Conservation (phyloP, 2,797 vertebrate species). For the Alectoris magna region DNA sequence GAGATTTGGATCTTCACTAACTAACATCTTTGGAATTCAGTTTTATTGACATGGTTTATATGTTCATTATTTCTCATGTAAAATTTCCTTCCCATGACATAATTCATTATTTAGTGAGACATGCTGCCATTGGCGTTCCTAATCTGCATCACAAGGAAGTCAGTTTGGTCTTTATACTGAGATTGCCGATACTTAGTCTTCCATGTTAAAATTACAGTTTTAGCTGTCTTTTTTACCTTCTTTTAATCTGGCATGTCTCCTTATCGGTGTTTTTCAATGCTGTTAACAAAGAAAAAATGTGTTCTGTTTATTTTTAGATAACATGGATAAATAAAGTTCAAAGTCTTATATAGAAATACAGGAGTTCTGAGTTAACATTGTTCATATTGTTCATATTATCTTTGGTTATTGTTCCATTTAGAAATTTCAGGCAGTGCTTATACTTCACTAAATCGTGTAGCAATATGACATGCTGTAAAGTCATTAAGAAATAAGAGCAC, state of each 20-base stretch:
- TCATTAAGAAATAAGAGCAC: neutral
- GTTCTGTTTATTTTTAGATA: constrained; percentile 1
- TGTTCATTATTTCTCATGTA: neutral
- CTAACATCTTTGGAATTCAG: neutral
- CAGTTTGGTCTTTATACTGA: neutral
- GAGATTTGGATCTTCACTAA: neutral
- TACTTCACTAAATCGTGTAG: neutral
- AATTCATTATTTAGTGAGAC: neutral
- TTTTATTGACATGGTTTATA: neutral
- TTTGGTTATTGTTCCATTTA: neutral
- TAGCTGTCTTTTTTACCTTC: neutral
- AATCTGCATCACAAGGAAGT: neutral
- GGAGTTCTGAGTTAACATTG: neutral
- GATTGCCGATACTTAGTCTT: neutral
- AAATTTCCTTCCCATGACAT: neutral
- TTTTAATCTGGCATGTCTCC: neutral
- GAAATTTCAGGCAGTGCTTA: neutral
- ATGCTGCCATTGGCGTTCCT: neutral
- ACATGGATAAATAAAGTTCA: neutral
- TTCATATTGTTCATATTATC: neutral
- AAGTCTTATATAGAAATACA: neutral
- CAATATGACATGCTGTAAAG: neutral
- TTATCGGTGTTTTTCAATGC: neutral
- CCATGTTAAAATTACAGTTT: neutral
- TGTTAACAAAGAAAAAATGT: neutral